Percentiles rank a stretch among this genome's conserved stretches.
Evolutionary conservation across 2,888 invertebrate species (phyloP).

Genomic region (Drosophila colorata): DNA sequence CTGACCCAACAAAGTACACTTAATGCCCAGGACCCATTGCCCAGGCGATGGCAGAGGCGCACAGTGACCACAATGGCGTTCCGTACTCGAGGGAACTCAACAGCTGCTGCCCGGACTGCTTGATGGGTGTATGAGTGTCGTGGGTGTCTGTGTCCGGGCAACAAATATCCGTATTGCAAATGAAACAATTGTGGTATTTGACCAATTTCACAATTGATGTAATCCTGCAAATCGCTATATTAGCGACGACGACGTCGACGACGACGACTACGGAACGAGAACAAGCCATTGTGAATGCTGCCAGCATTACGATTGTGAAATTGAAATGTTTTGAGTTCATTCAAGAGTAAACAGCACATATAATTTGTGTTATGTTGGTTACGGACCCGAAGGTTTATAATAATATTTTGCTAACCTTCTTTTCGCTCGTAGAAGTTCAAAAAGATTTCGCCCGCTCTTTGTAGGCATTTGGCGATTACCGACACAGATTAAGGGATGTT

Average conservation of each 20-base stretch:
- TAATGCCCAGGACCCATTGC: constrained; percentile 29
- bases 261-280: constrained; percentile 6
- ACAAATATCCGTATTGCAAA: constrained; percentile 84
- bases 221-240: constrained; percentile 81
- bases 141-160: constrained; percentile 61
- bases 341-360: constrained; percentile 82
- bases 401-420: constrained; percentile 83
- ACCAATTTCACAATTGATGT: constrained; percentile 82
- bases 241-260: constrained; percentile 52
- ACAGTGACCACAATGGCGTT: constrained; percentile 38
- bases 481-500: constrained; percentile 85
- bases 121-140: constrained; percentile 38
- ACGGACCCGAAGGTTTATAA: constrained; percentile 74
- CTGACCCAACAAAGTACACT: constrained; percentile 44
- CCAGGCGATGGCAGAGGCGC: not conserved
- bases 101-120: constrained; percentile 59
- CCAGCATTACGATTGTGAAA: constrained; percentile 71
- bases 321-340: constrained; percentile 82
- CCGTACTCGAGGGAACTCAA: constrained; percentile 70
- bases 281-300: constrained; percentile 21
- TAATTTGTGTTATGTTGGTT: constrained; percentile 65
- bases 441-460: constrained; percentile 82
- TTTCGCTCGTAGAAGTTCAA: constrained; percentile 83
- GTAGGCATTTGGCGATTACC: constrained; percentile 82
- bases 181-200: constrained; percentile 85